These are phyloP conservation scores for Dromococcyx pavoninus DNA, from an alignment of 2,797 vertebrate genomes.

Conservation along the genomic window DNA sequence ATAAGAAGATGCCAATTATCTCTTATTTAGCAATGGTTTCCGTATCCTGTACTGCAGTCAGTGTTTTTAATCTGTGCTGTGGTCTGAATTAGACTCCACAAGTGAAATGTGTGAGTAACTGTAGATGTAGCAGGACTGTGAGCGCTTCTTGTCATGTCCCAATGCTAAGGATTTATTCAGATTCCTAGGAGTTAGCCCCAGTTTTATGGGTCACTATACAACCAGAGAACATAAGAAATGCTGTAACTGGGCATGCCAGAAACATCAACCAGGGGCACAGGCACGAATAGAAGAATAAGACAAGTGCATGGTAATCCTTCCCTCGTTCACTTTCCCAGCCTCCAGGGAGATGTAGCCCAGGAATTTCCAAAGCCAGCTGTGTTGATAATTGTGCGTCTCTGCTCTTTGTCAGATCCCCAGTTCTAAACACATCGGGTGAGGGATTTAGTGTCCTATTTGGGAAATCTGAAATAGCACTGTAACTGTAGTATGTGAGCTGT, in stretches of 20 bases:
- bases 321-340: neutral
- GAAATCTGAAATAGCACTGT: neutral
- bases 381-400: neutral
- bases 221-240: neutral
- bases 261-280: neutral
- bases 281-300: neutral
- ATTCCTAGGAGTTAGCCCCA: neutral
- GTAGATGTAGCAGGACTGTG: neutral
- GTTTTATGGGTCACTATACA: neutral
- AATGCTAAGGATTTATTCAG: neutral
- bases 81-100: neutral
- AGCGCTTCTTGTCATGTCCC: neutral
- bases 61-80: neutral
- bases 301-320: neutral
- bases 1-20: neutral
- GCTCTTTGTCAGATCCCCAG: neutral
- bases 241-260: neutral
- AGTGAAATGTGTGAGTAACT: neutral
- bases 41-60: no score
- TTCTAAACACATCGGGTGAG: neutral
- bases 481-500: neutral
- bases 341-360: neutral
- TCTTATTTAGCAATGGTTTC: neutral
- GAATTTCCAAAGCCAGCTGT: slow-evolving; percentile 3
- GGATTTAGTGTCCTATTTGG: slow-evolving; percentile 8